Conservation (phyloP, 2,888 invertebrate genomes). For the Brenthis hecate region DNA sequence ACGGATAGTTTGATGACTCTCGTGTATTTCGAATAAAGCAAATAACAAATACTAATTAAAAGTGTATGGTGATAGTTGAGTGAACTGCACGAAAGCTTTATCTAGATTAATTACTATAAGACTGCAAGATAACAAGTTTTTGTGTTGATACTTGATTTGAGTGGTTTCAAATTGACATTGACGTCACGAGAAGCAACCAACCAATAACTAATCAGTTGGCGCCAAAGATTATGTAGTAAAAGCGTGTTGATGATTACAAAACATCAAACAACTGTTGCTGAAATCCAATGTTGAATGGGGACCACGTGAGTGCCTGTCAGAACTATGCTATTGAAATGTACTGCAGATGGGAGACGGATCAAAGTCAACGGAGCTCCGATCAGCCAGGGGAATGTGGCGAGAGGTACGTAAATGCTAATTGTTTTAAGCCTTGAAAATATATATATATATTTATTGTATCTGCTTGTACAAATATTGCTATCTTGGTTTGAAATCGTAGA, state of each 20-base stretch:
- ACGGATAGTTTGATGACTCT: slow-evolving; percentile 19
- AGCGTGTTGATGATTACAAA: slow-evolving; percentile 58
- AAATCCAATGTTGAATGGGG: slow-evolving; percentile 61
- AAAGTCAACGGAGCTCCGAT: slow-evolving; percentile 74
- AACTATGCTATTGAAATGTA: slow-evolving; percentile 79
- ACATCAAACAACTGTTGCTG: slow-evolving; percentile 54
- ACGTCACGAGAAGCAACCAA: slow-evolving; percentile 69
- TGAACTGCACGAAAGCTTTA: slow-evolving; percentile 46
- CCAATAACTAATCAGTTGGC: slow-evolving; percentile 75
- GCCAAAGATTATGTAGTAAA: slow-evolving; percentile 51
- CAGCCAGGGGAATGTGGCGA: slow-evolving; percentile 72
- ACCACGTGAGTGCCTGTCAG: slow-evolving; percentile 60
- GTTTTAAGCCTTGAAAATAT: slow-evolving; percentile 44
- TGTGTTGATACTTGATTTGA: slow-evolving; percentile 66
- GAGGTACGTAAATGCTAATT: slow-evolving; percentile 58
- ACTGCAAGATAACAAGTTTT: slow-evolving; percentile 53
- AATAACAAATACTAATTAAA: slow-evolving; percentile 10
- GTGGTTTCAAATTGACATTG: slow-evolving; percentile 67
- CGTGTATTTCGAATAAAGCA: slow-evolving; percentile 36
- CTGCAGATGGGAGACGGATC: slow-evolving; percentile 77
- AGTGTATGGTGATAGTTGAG: slow-evolving; percentile 51
- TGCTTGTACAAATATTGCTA: slow-evolving; percentile 6
- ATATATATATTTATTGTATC: neutral
- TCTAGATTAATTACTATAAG: slow-evolving; percentile 37
- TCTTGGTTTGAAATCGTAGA: slow-evolving; percentile 4